Evolutionary conservation across 2,888 invertebrate species (phyloP).

Genomic region (Tenodera sinensis): DNA sequence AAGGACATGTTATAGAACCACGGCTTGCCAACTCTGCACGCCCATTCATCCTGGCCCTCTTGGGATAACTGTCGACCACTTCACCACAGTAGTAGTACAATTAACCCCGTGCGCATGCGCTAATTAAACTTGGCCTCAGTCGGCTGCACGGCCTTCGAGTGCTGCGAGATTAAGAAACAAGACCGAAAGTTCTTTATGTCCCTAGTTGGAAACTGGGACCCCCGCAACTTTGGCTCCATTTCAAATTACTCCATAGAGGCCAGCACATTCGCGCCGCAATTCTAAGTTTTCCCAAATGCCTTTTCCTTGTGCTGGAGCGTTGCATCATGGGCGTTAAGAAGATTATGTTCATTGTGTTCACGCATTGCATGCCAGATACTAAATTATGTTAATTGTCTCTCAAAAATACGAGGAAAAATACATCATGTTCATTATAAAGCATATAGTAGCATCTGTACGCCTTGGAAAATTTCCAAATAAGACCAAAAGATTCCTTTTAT

Average conservation of each 20-base stretch:
- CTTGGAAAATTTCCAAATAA: background rate
- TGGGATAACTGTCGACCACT: background rate
- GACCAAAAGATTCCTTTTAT: background rate
- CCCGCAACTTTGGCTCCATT: background rate
- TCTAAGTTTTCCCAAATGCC: background rate
- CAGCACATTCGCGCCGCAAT: background rate
- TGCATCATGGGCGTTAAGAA: background rate
- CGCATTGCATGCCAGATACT: background rate
- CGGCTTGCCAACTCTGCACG: too few species aligned
- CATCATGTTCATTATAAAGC: background rate
- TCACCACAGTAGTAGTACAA: background rate
- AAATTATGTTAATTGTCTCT: background rate
- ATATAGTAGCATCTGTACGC: background rate
- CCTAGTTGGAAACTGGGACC: background rate
- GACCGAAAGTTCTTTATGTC: background rate
- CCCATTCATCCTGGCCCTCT: too few species aligned
- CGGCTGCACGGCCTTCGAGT: background rate
- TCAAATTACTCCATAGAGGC: background rate
- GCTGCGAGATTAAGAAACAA: background rate
- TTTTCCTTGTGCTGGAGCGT: background rate
- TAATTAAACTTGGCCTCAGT: background rate
- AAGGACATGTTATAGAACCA: too few species aligned
- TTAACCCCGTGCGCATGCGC: background rate
- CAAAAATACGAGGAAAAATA: background rate
- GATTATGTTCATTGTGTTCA: background rate